Evolutionary conservation across 2,888 invertebrate species (phyloP).

Genomic region (Acanthosepion lycidas): DNA sequence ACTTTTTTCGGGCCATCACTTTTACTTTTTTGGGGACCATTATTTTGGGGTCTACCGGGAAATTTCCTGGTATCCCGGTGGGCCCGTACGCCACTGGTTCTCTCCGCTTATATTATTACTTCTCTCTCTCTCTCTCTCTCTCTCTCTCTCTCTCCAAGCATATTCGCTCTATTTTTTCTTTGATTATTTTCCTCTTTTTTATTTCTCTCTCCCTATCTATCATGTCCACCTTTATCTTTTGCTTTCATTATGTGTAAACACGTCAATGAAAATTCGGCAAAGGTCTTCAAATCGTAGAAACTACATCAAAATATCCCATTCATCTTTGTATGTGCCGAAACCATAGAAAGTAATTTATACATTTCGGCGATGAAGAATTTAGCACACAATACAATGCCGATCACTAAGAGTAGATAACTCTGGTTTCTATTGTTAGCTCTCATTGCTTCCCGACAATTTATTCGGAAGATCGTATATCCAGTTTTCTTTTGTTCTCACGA

Average conservation of each 20-base stretch:
- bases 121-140: no score
- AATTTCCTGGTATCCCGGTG: no score
- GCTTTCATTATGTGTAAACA: neutral
- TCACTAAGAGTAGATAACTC: neutral
- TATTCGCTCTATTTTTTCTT: no score
- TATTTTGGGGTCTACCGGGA: no score
- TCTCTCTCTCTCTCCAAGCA: no score
- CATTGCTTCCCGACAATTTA: neutral
- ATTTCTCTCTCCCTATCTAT: neutral
- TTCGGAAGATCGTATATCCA: neutral
- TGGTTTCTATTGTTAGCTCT: neutral
- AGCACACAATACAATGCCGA: no score
- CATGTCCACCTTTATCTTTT: neutral
- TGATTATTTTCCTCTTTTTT: neutral
- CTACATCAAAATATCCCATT: neutral
- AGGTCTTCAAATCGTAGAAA: neutral
- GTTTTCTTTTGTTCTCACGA: neutral
- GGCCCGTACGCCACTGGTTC: no score
- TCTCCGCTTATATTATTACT: no score
- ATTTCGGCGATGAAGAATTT: neutral
- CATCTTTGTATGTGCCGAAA: neutral
- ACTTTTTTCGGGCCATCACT: no score
- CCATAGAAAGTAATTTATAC: neutral
- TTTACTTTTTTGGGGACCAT: no score
- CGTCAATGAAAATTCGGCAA: neutral